Conservation (phyloP, 2,888 invertebrate genomes). For the Agonopterix arenella region DNA sequence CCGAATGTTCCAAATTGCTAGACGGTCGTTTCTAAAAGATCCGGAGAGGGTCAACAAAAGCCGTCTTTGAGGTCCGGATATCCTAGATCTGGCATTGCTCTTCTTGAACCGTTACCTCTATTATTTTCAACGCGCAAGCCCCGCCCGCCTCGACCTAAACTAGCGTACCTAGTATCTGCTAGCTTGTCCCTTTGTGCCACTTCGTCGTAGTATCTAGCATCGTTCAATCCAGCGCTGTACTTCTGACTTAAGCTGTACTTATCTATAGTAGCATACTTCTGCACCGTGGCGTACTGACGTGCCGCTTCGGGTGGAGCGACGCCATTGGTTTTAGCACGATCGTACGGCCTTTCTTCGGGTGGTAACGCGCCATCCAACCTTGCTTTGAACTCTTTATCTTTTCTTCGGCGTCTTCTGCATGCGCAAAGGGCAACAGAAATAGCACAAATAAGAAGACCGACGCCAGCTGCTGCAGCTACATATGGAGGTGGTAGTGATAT, state of each 20-base stretch:
- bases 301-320: constrained; percentile 49
- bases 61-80: constrained; percentile 81
- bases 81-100: constrained; percentile 67
- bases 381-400: constrained; percentile 78
- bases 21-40: constrained; percentile 66
- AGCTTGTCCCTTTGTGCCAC: constrained; percentile 72
- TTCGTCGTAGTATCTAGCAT: constrained; percentile 71
- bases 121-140: constrained; percentile 55
- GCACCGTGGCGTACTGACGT: constrained; percentile 67
- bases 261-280: constrained; percentile 73
- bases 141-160: constrained; percentile 62
- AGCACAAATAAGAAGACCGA: constrained; percentile 76
- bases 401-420: constrained; percentile 76
- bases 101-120: constrained; percentile 58
- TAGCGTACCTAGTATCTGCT: constrained; percentile 69
- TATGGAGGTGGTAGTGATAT: constrained; percentile 82
- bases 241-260: constrained; percentile 74
- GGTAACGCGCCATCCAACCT: constrained; percentile 75
- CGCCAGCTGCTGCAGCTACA: constrained; percentile 80
- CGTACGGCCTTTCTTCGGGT: constrained; percentile 78
- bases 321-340: constrained; percentile 74
- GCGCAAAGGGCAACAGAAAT: constrained; percentile 78
- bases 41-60: constrained; percentile 83
- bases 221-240: constrained; percentile 71
- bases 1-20: constrained; percentile 35